phyloP scores from a whole-genome alignment of 2,797 vertebrate species.

The Clarias laeviceps region DNA sequence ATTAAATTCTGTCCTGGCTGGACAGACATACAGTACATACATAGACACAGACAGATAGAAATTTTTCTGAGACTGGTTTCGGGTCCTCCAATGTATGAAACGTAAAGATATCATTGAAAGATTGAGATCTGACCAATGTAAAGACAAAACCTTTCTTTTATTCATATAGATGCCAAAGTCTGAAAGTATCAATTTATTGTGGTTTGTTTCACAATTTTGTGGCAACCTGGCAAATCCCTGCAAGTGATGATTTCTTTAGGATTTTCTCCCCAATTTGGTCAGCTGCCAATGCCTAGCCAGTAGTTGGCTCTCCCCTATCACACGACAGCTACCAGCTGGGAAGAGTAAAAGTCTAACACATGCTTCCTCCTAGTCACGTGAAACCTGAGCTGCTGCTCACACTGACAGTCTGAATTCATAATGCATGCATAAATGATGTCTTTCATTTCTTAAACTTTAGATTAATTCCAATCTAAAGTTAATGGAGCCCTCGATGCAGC shows the following conservation, averaged over 20 bases:
- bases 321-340: not conserved
- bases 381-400: not conserved
- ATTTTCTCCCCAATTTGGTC: not conserved
- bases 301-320: not conserved
- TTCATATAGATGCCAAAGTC: not conserved
- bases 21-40: no score
- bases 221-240: not conserved
- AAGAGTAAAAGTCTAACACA: slow-evolving; percentile 11
- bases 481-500: not conserved
- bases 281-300: not conserved
- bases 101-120: no score
- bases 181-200: not conserved
- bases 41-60: no score
- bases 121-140: no score
- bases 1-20: no score
- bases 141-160: no score
- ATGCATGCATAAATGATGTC: not conserved
- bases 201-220: not conserved
- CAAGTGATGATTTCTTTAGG: not conserved
- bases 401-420: not conserved
- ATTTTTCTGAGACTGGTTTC: no score
- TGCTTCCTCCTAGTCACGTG: not conserved
- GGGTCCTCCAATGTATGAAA: no score
- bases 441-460: no score
- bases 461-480: no score